Conservation (phyloP, 2,113 vertebrate genomes). For the Ceyx margarethae region DNA sequence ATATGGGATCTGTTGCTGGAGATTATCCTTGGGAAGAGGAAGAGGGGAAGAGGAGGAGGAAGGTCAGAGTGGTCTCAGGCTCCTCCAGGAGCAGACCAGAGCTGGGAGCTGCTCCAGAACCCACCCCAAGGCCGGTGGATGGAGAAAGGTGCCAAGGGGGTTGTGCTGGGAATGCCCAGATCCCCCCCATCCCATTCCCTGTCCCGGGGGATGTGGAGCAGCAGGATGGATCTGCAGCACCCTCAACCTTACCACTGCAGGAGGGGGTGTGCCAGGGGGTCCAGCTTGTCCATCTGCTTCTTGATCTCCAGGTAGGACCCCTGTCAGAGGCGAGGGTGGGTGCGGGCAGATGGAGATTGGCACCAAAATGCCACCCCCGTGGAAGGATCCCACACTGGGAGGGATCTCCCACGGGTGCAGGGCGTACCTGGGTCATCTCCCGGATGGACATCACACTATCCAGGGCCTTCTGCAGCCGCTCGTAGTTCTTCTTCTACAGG, state of each 20-base stretch:
- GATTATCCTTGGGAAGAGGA: conserved; percentile 86
- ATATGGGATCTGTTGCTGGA: conserved; percentile 99
- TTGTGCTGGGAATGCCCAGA: accelerated
- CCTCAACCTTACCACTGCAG: conserved; percentile 86
- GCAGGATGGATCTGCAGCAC: accelerated
- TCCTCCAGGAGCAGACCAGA: accelerated
- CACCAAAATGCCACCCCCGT: neutral
- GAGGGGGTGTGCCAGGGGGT: conserved; percentile 93
- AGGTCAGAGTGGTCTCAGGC: neutral
- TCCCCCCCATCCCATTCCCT: neutral
- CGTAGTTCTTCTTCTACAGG: conserved; percentile 97
- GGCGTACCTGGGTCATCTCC: conserved; percentile 96
- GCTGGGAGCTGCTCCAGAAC: accelerated
- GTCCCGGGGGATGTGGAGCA: neutral
- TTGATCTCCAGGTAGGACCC: conserved; percentile 99
- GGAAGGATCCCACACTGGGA: accelerated
- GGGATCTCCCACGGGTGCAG: accelerated
- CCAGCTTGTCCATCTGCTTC: conserved; percentile 99
- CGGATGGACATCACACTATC: conserved; percentile 99
- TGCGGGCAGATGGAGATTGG: neutral
- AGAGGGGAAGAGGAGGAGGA: neutral
- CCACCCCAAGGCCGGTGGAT: accelerated
- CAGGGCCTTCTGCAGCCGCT: conserved; percentile 96
- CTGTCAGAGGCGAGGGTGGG: conserved; percentile 58
- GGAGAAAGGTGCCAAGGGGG: neutral